phyloP scores from a whole-genome alignment of 1,140 invertebrate species.

The Himalopsyche phryganea region DNA sequence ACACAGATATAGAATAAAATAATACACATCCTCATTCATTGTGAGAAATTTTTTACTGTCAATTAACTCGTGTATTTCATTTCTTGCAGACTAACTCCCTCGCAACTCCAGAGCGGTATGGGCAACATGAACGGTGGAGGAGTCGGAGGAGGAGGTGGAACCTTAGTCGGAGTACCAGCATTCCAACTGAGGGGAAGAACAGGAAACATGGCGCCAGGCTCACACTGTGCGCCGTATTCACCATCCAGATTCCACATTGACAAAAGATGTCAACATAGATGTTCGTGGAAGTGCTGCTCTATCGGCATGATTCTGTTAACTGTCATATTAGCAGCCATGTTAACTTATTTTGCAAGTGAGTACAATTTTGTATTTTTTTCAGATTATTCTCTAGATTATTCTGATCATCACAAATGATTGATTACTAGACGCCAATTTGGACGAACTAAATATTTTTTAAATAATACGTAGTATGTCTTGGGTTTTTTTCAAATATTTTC shows the following conservation, averaged over 20 bases:
- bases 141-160: constrained; percentile 38
- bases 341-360: constrained; percentile 93
- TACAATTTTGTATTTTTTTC: constrained; percentile 29
- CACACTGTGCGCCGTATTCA: constrained; percentile 74
- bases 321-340: constrained; percentile 83
- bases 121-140: constrained; percentile 39
- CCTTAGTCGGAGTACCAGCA: constrained; percentile 74
- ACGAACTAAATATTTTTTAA: no score
- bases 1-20: no score
- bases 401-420: no score
- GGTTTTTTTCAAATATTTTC: no score
- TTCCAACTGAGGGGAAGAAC: constrained; percentile 69
- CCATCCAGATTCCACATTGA: constrained; percentile 91
- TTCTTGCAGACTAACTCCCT: constrained; percentile 44
- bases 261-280: constrained; percentile 85
- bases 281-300: constrained; percentile 93
- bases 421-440: no score
- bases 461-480: no score
- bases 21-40: no score
- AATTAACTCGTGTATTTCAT: no score
- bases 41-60: no score
- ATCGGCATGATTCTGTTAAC: constrained; percentile 85
- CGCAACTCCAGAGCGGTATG: constrained; percentile 46
- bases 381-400: not conserved
- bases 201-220: constrained; percentile 63